phyloP scores from a whole-genome alignment of 2,888 invertebrate genomes.

The Chrysolina oricalcia region DNA sequence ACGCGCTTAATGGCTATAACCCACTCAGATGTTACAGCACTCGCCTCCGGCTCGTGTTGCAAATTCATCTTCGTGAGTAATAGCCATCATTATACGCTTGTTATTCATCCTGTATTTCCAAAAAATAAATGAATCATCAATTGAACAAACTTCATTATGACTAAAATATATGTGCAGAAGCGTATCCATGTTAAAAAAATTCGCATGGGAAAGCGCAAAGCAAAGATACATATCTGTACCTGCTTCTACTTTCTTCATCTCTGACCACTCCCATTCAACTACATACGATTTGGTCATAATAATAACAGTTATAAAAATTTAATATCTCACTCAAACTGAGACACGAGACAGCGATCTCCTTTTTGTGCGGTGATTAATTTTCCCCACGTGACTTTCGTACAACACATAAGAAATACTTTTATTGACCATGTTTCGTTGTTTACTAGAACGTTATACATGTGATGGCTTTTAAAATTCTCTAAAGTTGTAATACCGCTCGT shows the following conservation, averaged over 20 bases:
- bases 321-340: constrained; percentile 14
- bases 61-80: too few relatives aligned
- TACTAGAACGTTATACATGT: constrained; percentile 50
- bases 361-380: constrained; percentile 23
- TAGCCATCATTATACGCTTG: too few relatives aligned
- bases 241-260: neutral
- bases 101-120: too few relatives aligned
- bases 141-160: too few relatives aligned
- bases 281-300: neutral
- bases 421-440: constrained; percentile 52
- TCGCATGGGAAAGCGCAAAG: neutral
- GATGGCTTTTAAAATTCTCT: constrained; percentile 53
- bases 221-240: neutral
- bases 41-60: too few relatives aligned
- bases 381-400: constrained; percentile 30
- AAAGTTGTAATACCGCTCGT: constrained; percentile 55
- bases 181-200: too few relatives aligned
- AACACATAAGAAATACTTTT: constrained; percentile 50
- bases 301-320: constrained; percentile 8
- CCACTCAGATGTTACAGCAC: too few relatives aligned
- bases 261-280: neutral
- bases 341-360: constrained; percentile 19
- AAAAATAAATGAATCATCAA: too few relatives aligned
- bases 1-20: too few relatives aligned
- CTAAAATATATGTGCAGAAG: too few relatives aligned